These are phyloP conservation scores for Hypomecis atomaria DNA, from an alignment of 2,888 invertebrate species.

Conservation along the genomic window DNA sequence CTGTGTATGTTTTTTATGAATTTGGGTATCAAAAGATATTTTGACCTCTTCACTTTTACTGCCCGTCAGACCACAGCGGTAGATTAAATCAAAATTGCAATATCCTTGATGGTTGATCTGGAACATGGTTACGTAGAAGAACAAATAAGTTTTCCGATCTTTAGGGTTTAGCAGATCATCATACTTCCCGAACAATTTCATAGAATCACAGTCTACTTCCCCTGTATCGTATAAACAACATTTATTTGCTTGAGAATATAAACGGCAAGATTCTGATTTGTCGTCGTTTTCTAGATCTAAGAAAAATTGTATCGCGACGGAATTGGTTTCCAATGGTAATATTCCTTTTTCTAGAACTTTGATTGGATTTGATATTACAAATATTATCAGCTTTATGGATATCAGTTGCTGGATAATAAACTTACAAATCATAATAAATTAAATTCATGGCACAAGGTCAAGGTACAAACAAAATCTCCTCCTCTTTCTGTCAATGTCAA, in stretches of 20 bases:
- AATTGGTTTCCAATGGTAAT: conserved; percentile 57
- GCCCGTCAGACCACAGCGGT: conserved; percentile 48
- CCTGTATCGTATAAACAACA: conserved; percentile 59
- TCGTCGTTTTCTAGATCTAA: conserved; percentile 64
- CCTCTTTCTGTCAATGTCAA: no score
- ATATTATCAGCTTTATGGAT: conserved; percentile 7
- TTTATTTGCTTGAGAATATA: conserved; percentile 52
- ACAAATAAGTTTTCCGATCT: conserved; percentile 56
- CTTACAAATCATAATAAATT: conserved; percentile 18
- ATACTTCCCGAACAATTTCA: conserved; percentile 51
- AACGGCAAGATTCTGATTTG: conserved; percentile 48
- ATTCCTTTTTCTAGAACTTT: conserved; percentile 66
- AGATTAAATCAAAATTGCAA: conserved; percentile 58
- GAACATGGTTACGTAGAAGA: conserved; percentile 59
- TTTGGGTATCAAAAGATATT: conserved; percentile 64
- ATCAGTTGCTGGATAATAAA: conserved; percentile 21
- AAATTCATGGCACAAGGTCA: not conserved
- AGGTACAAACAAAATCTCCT: not conserved
- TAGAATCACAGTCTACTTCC: conserved; percentile 54
- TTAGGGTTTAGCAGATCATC: conserved; percentile 51
- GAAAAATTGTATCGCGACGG: conserved; percentile 67
- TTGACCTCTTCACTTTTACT: conserved; percentile 45
- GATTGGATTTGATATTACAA: conserved; percentile 40
- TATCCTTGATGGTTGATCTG: conserved; percentile 66
- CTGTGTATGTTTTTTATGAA: conserved; percentile 39